phyloP scores from a whole-genome alignment of 2,113 vertebrate genomes.

The Lota lota region DNA sequence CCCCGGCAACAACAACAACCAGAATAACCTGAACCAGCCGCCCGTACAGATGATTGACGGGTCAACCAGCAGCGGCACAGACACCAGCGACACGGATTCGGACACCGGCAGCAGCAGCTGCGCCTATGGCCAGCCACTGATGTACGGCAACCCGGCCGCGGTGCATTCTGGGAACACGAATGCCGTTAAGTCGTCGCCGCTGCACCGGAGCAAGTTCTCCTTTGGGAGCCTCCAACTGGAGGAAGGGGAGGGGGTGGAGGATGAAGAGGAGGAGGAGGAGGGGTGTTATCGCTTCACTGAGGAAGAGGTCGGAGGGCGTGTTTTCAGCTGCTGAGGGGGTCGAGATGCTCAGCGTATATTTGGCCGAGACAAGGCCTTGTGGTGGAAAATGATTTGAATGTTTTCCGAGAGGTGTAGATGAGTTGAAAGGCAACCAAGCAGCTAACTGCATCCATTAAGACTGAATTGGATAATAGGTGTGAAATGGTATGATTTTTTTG shows the following conservation, averaged over 20 bases:
- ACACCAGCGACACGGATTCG: constrained; percentile 86
- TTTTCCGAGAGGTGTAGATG: too few species aligned
- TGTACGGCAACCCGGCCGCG: constrained; percentile 76
- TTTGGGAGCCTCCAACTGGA: constrained; percentile 74
- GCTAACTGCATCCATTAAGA: too few species aligned
- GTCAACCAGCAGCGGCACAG: constrained; percentile 85
- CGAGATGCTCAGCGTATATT: too few species aligned
- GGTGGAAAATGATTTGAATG: too few species aligned
- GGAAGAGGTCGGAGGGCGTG: constrained; percentile 65
- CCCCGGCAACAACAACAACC: background rate
- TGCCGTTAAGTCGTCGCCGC: constrained; percentile 12
- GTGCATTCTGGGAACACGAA: constrained; percentile 41
- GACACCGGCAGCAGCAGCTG: constrained; percentile 73
- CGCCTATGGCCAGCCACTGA: constrained; percentile 63
- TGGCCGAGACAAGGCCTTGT: too few species aligned
- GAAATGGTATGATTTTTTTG: too few species aligned
- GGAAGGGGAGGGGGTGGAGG: constrained; percentile 78
- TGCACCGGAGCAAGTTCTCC: constrained; percentile 68
- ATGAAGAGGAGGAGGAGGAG: constrained; percentile 60
- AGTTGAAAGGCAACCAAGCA: too few species aligned
- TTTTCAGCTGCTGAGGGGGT: constrained; percentile 71
- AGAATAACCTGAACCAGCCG: constrained; percentile 65
- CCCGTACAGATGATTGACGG: constrained; percentile 82
- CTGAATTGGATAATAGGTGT: too few species aligned
- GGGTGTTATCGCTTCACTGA: constrained; percentile 75